Conservation (phyloP, 2,113 vertebrate genomes). For the Oplegnathus fasciatus region DNA sequence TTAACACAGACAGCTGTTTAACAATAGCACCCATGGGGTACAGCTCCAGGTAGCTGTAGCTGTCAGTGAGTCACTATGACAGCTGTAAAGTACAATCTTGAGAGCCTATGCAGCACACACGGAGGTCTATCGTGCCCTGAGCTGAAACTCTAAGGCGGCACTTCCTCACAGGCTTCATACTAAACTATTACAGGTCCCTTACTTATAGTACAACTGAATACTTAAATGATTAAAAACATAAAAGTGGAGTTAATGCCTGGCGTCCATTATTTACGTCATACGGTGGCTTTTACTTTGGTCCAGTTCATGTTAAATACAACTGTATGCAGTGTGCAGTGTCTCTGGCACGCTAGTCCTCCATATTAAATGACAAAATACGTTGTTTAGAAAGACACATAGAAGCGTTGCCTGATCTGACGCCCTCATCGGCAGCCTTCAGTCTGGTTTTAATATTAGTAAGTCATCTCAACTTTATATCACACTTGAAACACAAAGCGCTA, state of each 20-base stretch:
- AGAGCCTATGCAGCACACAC: conserved; percentile 10
- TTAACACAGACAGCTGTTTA: conserved; percentile 59
- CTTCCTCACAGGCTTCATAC: neutral
- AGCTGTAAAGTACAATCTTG: conserved; percentile 54
- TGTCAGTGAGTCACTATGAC: conserved; percentile 62
- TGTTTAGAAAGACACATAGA: too few species aligned
- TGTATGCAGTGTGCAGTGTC: too few species aligned
- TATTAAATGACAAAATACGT: too few species aligned
- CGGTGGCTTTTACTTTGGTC: neutral
- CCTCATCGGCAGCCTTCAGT: too few species aligned
- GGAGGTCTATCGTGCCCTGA: conserved; percentile 1
- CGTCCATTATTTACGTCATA: neutral
- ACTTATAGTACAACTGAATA: neutral
- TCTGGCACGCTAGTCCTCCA: too few species aligned
- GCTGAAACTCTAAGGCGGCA: conserved; percentile 4
- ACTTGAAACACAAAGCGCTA: too few species aligned
- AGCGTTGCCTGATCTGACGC: too few species aligned
- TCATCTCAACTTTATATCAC: too few species aligned
- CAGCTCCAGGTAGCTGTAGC: conserved; percentile 58
- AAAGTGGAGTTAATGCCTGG: too few species aligned
- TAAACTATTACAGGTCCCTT: neutral
- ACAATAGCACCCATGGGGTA: conserved; percentile 49
- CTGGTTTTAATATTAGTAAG: too few species aligned
- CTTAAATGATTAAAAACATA: neutral
- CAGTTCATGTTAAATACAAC: neutral